Percentiles rank a stretch among this genome's conserved stretches.
Evolutionary conservation across 35 echinoderm and acorn worm species (phyloP).

Genomic region (Apostichopus parvimensis): DNA sequence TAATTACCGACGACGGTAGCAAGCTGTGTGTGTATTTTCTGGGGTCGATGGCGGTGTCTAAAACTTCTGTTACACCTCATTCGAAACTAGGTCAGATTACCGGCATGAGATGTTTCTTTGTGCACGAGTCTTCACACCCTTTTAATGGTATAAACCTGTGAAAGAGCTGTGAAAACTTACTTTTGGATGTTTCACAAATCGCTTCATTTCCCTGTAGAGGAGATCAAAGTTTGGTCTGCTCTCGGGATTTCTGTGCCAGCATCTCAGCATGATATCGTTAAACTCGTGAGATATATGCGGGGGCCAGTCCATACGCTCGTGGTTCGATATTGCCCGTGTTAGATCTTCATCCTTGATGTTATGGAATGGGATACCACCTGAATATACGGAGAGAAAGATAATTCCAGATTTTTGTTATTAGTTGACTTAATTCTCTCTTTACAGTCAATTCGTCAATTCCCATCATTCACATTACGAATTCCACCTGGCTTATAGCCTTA

Average conservation of each 20-base stretch:
- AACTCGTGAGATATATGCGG: conserved; percentile 80
- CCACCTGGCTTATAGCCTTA: too few relatives aligned
- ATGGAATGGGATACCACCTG: conserved; percentile 90
- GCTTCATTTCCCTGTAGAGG: conserved; percentile 76
- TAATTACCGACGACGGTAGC: too few relatives aligned
- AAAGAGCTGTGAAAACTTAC: neutral
- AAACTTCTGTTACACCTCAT: too few relatives aligned
- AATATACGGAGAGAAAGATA: neutral
- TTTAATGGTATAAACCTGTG: too few relatives aligned
- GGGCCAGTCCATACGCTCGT: conserved; percentile 94
- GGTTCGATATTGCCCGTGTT: conserved; percentile 66
- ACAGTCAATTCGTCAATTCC: too few relatives aligned
- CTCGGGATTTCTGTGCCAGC: conserved; percentile 94
- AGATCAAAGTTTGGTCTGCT: conserved; percentile 90
- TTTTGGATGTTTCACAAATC: conserved; percentile 61
- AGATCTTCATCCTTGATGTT: conserved; percentile 67
- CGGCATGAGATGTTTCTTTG: too few relatives aligned
- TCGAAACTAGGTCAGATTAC: too few relatives aligned
- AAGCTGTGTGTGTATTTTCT: too few relatives aligned
- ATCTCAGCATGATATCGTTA: conserved; percentile 84
- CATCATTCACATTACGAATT: too few relatives aligned
- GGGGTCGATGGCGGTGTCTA: too few relatives aligned
- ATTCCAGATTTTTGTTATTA: neutral
- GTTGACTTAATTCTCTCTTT: too few relatives aligned
- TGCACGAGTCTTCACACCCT: too few relatives aligned